Base-by-base conservation (phyloP, 1,140 invertebrate genomes). In the Callitettix versicolor region DNA sequence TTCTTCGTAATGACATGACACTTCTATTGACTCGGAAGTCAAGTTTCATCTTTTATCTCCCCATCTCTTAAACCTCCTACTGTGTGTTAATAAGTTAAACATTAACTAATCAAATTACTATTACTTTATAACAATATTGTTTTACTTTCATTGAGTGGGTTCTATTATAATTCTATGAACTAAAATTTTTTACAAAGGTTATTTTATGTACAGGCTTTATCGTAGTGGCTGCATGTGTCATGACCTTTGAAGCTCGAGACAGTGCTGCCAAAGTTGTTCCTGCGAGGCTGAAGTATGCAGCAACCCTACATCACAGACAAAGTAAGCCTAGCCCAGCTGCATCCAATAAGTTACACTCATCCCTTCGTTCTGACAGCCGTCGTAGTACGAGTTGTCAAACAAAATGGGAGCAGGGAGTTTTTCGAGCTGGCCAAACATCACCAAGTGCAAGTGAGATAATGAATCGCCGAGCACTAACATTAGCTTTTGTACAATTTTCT, bases 161-260 rank as follows among this genome's bases (percentile, higher is more conserved):
- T n/a, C n/a, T n/a, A n/a, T n/a, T n/a, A n/a, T n/a, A n/a, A n/a
- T n/a, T n/a, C n/a, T n/a, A n/a, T n/a, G n/a, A n/a, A n/a, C n/a
- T n/a, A n/a, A n/a, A n/a, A n/a, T n/a, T n/a, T 5, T 41, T 15
- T 41, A 5, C n/a, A 41, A n/a, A n/a, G 3, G 40, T 18, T 15
- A 42, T 34, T 51, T 43, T 44, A 6, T 22, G 70, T 72, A 24
- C 68, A 90, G 86, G 88, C 15, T 91, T 95, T 65, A 91, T 93
- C 53, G 88, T 95, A 3, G 89, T 94, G 1, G 90, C 91, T 5
- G 88, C 89, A 0, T 93, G 89, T 61, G 91, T 95, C n/a, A 91
- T 94, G 88, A 93, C 90, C 0, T 94, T 93, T 63, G 90, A 93
- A 66, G 88, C 88, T 0, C 74, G 88, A 0, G 88, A 92, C 67